These are phyloP conservation scores for Poeciliopsis turrubarensis DNA, from an alignment of 2,113 vertebrate genomes.

Conservation along the genomic window DNA sequence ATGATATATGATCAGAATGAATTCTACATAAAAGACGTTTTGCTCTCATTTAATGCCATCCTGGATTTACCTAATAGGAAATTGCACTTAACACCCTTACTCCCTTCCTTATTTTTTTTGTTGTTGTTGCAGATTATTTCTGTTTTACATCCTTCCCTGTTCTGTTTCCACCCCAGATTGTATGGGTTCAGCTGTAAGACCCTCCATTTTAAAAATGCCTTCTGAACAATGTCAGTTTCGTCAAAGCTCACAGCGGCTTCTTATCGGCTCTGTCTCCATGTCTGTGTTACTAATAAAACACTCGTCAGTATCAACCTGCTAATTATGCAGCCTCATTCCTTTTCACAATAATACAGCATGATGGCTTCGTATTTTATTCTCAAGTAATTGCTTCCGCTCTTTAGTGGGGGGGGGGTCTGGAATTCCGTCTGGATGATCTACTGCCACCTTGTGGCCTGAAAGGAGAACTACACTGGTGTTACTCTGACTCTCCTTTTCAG, in stretches of 20 bases:
- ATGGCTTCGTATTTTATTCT: neutral
- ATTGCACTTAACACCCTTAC: slow-evolving; percentile 67
- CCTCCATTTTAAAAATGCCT: slow-evolving; percentile 69
- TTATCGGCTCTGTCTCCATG: slow-evolving; percentile 77
- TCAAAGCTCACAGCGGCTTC: slow-evolving; percentile 76
- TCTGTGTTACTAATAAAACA: slow-evolving; percentile 85
- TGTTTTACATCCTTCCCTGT: slow-evolving; percentile 55
- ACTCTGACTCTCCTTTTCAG: neutral
- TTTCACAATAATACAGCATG: neutral
- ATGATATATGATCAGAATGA: slow-evolving; percentile 57
- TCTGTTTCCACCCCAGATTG: slow-evolving; percentile 35
- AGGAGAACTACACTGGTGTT: neutral
- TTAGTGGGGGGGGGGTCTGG: neutral
- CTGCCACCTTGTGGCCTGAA: neutral
- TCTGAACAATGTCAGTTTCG: slow-evolving; percentile 74
- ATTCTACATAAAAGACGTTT: slow-evolving; percentile 52
- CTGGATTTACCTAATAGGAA: slow-evolving; percentile 66
- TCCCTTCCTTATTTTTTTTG: slow-evolving; percentile 45
- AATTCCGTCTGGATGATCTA: neutral
- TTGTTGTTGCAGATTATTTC: slow-evolving; percentile 36
- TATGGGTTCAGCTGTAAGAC: slow-evolving; percentile 63
- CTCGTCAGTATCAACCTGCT: slow-evolving; percentile 76
- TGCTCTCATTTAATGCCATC: slow-evolving; percentile 59
- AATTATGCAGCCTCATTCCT: slow-evolving; percentile 40
- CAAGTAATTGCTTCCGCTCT: neutral